These are phyloP conservation scores for Bombus soroeensis DNA, from an alignment of 1,140 invertebrate species.

Conservation along the genomic window DNA sequence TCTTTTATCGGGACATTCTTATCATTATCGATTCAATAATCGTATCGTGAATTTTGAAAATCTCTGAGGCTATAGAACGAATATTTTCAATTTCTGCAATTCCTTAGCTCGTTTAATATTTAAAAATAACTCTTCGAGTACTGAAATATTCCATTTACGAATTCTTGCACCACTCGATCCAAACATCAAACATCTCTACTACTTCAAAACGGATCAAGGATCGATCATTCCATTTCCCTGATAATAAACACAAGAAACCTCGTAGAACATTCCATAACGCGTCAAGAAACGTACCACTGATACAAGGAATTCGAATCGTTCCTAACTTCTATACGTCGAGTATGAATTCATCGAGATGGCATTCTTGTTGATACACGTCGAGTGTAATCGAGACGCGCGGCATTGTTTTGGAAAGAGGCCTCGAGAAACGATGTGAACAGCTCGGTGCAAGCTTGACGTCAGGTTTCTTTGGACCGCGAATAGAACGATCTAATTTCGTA, in stretches of 20 bases:
- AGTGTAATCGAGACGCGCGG: slow-evolving; percentile 42
- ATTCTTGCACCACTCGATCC: not conserved
- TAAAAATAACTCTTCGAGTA: not conserved
- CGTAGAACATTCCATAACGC: not conserved
- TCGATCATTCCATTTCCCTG: not conserved
- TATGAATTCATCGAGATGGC: not conserved
- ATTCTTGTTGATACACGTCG: slow-evolving; percentile 30
- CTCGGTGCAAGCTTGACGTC: slow-evolving; percentile 70
- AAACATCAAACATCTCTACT: not conserved
- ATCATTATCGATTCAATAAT: too few species aligned
- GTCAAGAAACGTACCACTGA: not conserved
- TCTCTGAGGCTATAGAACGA: too few species aligned
- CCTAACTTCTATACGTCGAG: not conserved
- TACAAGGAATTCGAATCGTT: not conserved
- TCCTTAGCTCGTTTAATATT: not conserved
- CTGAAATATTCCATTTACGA: not conserved
- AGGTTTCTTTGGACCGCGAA: slow-evolving; percentile 74
- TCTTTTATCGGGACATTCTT: not conserved
- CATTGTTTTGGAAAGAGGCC: slow-evolving; percentile 56
- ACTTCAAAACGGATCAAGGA: not conserved
- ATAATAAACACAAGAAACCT: not conserved
- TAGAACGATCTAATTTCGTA: slow-evolving; percentile 79
- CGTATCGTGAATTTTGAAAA: too few species aligned
- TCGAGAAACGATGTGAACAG: slow-evolving; percentile 31
- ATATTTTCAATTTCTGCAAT: not conserved